A percentile compares a stretch with the other conserved stretches of the same genome.
Evolutionary conservation across 1,140 invertebrate species (phyloP).

Genomic region (Dreissena polymorpha): DNA sequence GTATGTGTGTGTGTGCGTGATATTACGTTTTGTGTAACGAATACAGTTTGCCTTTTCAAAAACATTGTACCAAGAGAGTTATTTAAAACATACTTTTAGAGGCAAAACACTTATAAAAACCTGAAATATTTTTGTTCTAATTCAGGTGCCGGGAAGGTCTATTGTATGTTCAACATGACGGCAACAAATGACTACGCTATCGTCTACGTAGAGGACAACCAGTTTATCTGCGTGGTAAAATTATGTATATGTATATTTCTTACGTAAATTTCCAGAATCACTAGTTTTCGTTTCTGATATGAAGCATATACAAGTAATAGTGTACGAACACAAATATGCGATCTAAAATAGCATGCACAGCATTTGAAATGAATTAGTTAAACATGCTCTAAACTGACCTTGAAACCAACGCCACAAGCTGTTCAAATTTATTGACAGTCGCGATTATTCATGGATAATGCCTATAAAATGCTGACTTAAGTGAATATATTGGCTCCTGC

Average conservation of each 20-base stretch:
- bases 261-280: constrained; percentile 16
- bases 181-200: constrained; percentile 29
- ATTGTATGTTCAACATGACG: constrained; percentile 40
- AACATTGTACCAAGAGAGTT: too few relatives aligned
- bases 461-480: background rate
- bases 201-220: constrained; percentile 19
- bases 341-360: background rate
- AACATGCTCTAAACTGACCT: background rate
- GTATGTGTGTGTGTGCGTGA: too few relatives aligned
- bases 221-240: background rate
- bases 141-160: constrained; percentile 11
- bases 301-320: background rate
- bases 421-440: too few relatives aligned
- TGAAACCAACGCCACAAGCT: too few relatives aligned
- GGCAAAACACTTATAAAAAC: background rate
- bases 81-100: background rate
- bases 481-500: background rate
- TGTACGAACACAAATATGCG: background rate
- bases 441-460: background rate
- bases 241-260: background rate
- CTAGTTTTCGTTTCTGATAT: background rate
- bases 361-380: background rate
- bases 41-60: background rate
- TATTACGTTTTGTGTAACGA: too few relatives aligned
- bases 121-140: background rate